phyloP scores from a whole-genome alignment of 2,797 vertebrate genomes.

The Eulemur mongoz region DNA sequence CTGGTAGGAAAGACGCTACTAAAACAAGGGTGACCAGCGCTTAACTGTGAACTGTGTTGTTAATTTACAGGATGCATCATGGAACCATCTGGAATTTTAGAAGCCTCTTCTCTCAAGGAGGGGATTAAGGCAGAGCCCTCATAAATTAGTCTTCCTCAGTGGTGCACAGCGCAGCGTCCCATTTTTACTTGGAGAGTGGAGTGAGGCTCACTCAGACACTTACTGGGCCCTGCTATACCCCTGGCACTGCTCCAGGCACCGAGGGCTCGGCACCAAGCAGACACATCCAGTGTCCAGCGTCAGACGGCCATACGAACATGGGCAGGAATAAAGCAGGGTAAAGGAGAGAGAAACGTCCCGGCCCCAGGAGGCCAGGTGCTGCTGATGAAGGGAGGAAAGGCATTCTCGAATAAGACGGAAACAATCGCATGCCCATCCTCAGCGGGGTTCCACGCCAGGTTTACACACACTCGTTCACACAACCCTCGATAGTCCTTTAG shows the following conservation, averaged over 20 bases:
- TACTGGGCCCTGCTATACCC: neutral
- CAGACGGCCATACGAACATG: accelerated
- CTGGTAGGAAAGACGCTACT: neutral
- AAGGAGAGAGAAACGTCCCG: neutral
- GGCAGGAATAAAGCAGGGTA: neutral
- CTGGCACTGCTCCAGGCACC: accelerated
- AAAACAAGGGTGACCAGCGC: accelerated
- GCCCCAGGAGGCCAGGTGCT: neutral
- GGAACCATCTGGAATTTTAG: neutral
- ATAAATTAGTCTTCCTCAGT: neutral
- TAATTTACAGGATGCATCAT: accelerated
- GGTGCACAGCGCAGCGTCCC: neutral
- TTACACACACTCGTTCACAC: neutral
- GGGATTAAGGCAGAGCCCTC: neutral
- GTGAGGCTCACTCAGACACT: too few species aligned
- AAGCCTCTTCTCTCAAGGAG: neutral
- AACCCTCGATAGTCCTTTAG: neutral
- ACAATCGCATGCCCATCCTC: accelerated
- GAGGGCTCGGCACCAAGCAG: neutral
- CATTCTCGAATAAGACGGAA: accelerated
- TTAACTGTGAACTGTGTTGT: neutral
- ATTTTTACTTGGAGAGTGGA: neutral
- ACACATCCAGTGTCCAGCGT: neutral
- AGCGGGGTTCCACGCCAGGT: neutral
- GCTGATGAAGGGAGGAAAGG: accelerated